Evolutionary conservation across 2,113 vertebrate genomes (phyloP), one percentile per base, ranked within the genome.

Genomic region (Sorex fumeus): DNA sequence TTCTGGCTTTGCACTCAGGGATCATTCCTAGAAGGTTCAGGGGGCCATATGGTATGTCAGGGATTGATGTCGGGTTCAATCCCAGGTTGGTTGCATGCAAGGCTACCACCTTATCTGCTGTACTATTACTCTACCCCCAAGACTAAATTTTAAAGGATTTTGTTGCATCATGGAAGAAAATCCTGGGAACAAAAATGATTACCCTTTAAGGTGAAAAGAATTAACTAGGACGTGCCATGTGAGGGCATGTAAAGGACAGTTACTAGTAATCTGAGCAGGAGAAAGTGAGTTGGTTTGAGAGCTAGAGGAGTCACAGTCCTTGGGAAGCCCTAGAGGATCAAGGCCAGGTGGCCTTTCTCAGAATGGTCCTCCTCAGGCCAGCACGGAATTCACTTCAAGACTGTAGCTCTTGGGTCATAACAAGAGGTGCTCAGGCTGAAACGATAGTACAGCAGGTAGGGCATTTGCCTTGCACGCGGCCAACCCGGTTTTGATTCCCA

Each of bases 61-160:
- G 21, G 19, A 60, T 60, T 40, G 3, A 23, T 60, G 18, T 60
- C 19, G 18, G 21, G 57, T 19, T 60, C 6, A 23, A 60, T 21
- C 57, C 19, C 57, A 60, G 21, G 21, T 21, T 60, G 57, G 21
- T 60, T 21, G 21, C 21, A 21, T 60, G 57, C 21, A 60, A 23
- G 57, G 21, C 19, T 19, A 60, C 18, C 21, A 21, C 21, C 57
- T 21, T 60, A 19, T 23, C 57, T 23, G 21, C 57, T 60, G 57
- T 23, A 19, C 57, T 21, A 60, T 60, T 10, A 13, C 47, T 50
- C 47, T 50, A 50, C 5, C 19, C 57, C 57, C 28, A 71, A 83
- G 32, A 70, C 28, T 16, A 27, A 28, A 77, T 76, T 74, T 95
- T 91, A 87, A 72, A 90, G 18, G 5, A 60, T 47, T 88, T 92